phyloP scores from a whole-genome alignment of 2,113 vertebrate species.

The Ailuropoda melanoleuca region DNA sequence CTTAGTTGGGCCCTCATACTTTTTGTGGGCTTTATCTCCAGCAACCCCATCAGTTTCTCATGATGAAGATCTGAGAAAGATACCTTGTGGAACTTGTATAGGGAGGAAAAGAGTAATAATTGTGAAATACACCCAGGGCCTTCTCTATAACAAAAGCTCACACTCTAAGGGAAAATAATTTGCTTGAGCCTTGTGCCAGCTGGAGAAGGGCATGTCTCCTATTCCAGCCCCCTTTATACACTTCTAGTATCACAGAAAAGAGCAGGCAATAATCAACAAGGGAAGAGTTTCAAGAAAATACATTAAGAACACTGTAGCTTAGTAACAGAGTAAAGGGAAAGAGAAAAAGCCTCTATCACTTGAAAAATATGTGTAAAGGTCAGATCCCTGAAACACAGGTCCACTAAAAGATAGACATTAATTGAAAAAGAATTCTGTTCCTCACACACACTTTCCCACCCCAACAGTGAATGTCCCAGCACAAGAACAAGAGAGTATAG shows the following conservation, averaged over 20 bases:
- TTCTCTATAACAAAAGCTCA: neutral
- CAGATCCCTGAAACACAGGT: neutral
- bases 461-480: neutral
- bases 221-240: neutral
- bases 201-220: neutral
- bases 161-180: neutral
- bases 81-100: neutral
- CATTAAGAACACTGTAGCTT: neutral
- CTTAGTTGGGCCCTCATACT: neutral
- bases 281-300: neutral
- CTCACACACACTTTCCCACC: neutral
- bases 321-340: neutral
- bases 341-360: neutral
- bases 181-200: neutral
- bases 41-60: neutral
- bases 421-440: neutral
- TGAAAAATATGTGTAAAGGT: neutral
- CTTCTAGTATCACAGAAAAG: neutral
- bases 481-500: neutral
- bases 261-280: neutral
- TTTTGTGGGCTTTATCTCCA: neutral
- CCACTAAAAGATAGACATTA: neutral
- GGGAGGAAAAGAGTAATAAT: neutral
- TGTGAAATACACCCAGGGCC: neutral
- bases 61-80: neutral